Evolutionary conservation across 2,113 vertebrate species (phyloP), one percentile per base, ranked within the genome.

Genomic region (Terrapene triunguis): DNA sequence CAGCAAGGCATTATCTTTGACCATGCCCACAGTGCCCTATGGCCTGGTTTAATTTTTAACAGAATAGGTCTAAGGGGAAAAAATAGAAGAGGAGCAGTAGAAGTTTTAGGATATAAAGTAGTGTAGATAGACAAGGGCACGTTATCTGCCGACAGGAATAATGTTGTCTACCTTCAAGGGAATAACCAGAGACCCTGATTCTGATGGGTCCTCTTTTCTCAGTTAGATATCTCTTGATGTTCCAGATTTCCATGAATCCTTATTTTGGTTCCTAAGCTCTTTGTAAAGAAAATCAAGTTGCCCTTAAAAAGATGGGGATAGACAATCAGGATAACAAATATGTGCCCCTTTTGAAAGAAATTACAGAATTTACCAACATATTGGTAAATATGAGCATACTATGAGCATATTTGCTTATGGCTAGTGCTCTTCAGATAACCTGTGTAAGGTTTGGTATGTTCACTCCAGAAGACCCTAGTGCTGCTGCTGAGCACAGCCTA

Each of bases 11-110:
- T 44, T 89, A 57, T 80, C 25, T 94, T 89, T 72, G 90, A 55
- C 35, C 44, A 85, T 85, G 86, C 3, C 82, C 5, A 5, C 19
- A 90, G 74, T 47, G 82, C 82, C 38, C 50, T 83, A 21, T 21
- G 93, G 47, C 51, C 47, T 14, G 82, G 21, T 92, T 87, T 89
- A 48, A 94, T 80, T 93, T 89, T 85, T 74, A 51, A 57, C 44
- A 17, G 69, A 42, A 16, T 47, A 24, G 82, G 25, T 8, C 27
- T 38, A 1, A 2, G 54, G 32, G 44, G 11, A 19, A 9, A 53
- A 94, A 69, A 69, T n/a, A 72, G 4, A 27, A 22, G 11, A 78
- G 42, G 42, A 78, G 13, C 24, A 44, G 13, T 25, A 47, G 38
- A 47, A 47, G 12, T 44, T 47, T 78, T 25, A 47, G 42, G 42